phyloP scores from a whole-genome alignment of 2,888 invertebrate species.

The Habrosyne pyritoides region DNA sequence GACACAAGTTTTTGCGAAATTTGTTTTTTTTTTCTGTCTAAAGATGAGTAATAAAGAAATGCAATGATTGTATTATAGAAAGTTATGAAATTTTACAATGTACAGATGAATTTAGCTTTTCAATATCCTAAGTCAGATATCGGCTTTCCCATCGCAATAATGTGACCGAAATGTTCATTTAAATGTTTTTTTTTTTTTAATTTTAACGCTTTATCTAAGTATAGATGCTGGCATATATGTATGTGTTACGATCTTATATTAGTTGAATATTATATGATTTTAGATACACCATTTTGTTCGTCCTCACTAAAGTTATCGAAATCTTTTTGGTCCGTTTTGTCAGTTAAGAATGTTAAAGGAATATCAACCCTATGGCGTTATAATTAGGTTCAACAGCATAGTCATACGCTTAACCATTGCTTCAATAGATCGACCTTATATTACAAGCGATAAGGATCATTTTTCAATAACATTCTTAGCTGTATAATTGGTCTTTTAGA shows the following conservation, averaged over 20 bases:
- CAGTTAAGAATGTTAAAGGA: too few relatives aligned
- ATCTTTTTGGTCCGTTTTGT: not conserved
- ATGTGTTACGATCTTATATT: not conserved
- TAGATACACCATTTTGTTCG: slow-evolving; percentile 2
- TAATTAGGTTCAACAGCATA: too few relatives aligned
- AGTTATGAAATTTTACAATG: not conserved
- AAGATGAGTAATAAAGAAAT: too few relatives aligned
- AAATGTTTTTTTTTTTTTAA: not conserved
- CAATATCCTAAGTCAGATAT: not conserved
- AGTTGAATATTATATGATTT: slow-evolving; percentile 3
- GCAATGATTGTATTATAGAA: not conserved
- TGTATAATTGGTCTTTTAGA: too few relatives aligned
- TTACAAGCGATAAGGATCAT: too few relatives aligned
- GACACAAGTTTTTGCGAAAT: too few relatives aligned
- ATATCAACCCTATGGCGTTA: too few relatives aligned
- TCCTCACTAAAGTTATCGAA: not conserved
- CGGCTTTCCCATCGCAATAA: not conserved
- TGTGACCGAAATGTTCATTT: not conserved
- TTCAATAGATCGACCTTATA: too few relatives aligned
- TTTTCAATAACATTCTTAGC: too few relatives aligned
- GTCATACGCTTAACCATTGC: too few relatives aligned
- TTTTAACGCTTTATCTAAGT: not conserved
- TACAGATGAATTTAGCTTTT: not conserved
- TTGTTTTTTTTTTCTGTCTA: not conserved
- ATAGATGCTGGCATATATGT: slow-evolving; percentile 6